Evolutionary conservation across 2,797 vertebrate genomes (phyloP).

Genomic region (Odontamblyopus lacepedii): DNA sequence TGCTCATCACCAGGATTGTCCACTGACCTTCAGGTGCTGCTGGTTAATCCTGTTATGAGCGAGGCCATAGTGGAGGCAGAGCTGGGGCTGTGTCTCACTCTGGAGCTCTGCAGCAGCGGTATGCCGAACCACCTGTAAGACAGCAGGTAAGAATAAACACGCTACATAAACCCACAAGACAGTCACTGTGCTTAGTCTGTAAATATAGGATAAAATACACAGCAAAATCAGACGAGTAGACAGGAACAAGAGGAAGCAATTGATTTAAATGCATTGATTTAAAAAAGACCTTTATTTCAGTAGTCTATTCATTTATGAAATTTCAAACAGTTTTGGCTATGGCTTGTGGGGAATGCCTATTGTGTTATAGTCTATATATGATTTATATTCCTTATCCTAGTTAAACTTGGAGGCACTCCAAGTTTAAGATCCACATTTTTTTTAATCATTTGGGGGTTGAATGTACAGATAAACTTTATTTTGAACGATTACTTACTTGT

Average conservation of each 20-base stretch:
- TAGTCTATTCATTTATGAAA: background rate
- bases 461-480: background rate
- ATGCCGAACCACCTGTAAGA: conserved; percentile 70
- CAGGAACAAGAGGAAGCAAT: background rate
- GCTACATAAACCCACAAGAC: background rate
- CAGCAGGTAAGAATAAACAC: conserved; percentile 65
- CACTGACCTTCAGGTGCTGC: conserved; percentile 67
- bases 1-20: conserved; percentile 54
- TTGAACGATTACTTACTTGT: background rate
- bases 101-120: conserved; percentile 47
- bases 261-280: background rate
- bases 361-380: background rate
- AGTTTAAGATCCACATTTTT: conserved; percentile 20
- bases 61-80: conserved; percentile 57
- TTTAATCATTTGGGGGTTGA: background rate
- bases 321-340: background rate
- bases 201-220: background rate
- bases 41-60: conserved; percentile 76
- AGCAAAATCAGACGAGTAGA: background rate
- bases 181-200: background rate
- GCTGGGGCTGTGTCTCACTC: conserved; percentile 47
- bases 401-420: background rate
- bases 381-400: conserved; percentile 1
- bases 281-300: background rate
- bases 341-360: background rate